Evolutionary conservation across 1,140 invertebrate species (phyloP).

Genomic region (Steinernema khuongi): DNA sequence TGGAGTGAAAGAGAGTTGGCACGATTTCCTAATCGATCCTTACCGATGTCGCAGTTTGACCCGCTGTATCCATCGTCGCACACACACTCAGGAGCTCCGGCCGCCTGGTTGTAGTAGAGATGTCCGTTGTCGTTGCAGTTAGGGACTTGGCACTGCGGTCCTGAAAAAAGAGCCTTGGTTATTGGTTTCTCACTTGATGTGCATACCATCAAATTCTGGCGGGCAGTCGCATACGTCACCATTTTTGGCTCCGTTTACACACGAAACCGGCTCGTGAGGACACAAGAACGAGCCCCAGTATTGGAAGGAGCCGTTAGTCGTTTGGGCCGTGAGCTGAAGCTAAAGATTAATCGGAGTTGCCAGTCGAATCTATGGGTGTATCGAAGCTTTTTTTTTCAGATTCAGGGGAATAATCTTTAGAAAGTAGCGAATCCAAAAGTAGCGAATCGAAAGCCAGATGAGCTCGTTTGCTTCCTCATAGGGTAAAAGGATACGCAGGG

Average conservation of each 20-base stretch:
- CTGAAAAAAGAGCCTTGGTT: not conserved
- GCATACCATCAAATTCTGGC: not conserved
- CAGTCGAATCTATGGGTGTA: not conserved
- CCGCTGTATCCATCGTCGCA: not conserved
- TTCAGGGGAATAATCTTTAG: too few relatives aligned
- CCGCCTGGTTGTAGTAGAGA: not conserved
- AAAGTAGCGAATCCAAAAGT: too few relatives aligned
- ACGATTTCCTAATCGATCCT: too few relatives aligned
- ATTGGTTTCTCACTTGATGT: not conserved
- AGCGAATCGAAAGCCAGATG: too few relatives aligned
- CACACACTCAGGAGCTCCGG: not conserved
- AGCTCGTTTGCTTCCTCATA: too few relatives aligned
- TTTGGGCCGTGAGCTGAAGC: not conserved
- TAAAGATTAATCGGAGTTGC: not conserved
- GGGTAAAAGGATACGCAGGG: too few relatives aligned
- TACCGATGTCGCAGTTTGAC: not conserved
- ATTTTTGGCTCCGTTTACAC: not conserved
- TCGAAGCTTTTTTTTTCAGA: not conserved
- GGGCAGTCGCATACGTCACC: not conserved
- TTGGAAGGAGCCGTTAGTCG: not conserved
- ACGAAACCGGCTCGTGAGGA: not conserved
- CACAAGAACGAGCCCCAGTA: slow-evolving; percentile 8
- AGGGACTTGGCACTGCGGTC: not conserved
- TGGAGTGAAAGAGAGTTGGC: too few relatives aligned
- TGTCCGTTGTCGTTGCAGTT: not conserved